phyloP scores from a whole-genome alignment of 2,113 vertebrate species.

The Narcine bancroftii region DNA sequence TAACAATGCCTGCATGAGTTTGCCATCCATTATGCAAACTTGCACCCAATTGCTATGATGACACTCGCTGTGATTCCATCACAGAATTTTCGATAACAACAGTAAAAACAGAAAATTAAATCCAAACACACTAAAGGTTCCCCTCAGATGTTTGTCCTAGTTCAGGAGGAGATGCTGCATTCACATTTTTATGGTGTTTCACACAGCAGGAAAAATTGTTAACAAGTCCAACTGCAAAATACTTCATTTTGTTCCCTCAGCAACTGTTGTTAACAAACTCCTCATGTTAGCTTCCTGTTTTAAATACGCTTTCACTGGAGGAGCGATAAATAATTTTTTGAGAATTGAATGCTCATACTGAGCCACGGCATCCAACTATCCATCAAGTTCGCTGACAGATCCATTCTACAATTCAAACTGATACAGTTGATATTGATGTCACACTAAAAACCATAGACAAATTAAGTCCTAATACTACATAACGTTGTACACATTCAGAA shows the following conservation, averaged over 20 bases:
- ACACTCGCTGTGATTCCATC: neutral
- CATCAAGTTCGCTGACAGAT: neutral
- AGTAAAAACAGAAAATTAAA: neutral
- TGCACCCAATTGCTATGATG: neutral
- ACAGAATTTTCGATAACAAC: neutral
- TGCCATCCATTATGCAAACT: neutral
- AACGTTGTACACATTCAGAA: neutral
- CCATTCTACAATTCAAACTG: neutral
- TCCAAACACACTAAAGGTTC: no score
- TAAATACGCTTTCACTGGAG: neutral
- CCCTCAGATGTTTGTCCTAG: no score
- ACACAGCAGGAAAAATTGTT: neutral
- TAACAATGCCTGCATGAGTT: neutral
- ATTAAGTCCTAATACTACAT: constrained; percentile 20
- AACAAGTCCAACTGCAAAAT: neutral
- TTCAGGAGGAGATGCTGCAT: neutral
- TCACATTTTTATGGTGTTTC: neutral
- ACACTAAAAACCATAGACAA: constrained; percentile 29
- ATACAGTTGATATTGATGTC: constrained; percentile 27
- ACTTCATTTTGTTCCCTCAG: neutral
- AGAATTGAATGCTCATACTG: neutral
- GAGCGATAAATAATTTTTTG: constrained; percentile 13
- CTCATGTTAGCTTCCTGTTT: neutral
- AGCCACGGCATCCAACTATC: neutral
- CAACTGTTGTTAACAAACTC: constrained; percentile 12